phyloP scores from a whole-genome alignment of 1,140 invertebrate species.

The Hyles euphorbiae region DNA sequence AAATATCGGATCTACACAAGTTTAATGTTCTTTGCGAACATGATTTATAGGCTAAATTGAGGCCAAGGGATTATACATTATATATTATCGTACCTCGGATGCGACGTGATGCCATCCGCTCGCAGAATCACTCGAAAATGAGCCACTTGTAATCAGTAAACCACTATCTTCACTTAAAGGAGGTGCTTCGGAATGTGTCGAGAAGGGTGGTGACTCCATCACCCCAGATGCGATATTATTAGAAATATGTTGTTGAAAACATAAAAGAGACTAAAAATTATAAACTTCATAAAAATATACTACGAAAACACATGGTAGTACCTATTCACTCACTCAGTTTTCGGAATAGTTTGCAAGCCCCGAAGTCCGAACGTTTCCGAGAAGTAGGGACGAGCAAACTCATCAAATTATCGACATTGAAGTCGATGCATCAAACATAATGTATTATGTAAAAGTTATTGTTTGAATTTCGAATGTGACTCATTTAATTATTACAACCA shows the following conservation, averaged over 20 bases:
- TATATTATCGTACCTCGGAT: conserved; percentile 72
- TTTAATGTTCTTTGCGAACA: too few relatives aligned
- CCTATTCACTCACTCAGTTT: neutral
- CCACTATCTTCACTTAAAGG: conserved; percentile 79
- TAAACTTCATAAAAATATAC: conserved; percentile 3
- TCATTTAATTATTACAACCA: too few relatives aligned
- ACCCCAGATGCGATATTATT: conserved; percentile 22
- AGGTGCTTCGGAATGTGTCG: conserved; percentile 77
- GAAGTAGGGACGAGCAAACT: too few relatives aligned
- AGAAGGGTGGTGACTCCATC: conserved; percentile 79
- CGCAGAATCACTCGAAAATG: conserved; percentile 78
- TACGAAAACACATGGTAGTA: conserved; percentile 2
- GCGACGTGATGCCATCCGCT: conserved; percentile 75
- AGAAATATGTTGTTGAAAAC: neutral
- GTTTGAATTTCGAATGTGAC: too few relatives aligned
- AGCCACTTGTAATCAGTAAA: conserved; percentile 78
- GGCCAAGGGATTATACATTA: neutral
- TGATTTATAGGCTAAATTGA: too few relatives aligned
- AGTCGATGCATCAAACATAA: too few relatives aligned
- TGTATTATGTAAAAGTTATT: too few relatives aligned
- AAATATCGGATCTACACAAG: too few relatives aligned
- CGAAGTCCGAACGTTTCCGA: neutral
- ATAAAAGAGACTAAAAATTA: conserved; percentile 6
- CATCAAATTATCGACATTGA: too few relatives aligned
- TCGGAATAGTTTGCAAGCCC: neutral